Evolutionary conservation across 2,113 vertebrate genomes (phyloP), one percentile per base, ranked within the genome.

Genomic region (Acanthisitta chloris): DNA sequence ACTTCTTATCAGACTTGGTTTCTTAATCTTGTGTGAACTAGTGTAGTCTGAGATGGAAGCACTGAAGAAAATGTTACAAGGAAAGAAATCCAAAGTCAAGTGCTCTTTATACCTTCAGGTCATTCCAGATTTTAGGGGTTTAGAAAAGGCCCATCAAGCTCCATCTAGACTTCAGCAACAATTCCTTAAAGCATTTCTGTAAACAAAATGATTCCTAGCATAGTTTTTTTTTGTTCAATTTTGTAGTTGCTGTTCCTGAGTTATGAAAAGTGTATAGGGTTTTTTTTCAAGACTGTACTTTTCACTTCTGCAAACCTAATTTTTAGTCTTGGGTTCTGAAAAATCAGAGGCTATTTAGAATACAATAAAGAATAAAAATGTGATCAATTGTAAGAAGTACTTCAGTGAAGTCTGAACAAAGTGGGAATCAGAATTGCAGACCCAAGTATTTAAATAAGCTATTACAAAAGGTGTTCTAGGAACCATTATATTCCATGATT

Each of bases 391-490:
- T 96, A 96, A 95, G 88, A 97, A 95, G 90, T 97, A 97, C 96
- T 97, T 97, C 96, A 95, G 74, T 92, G 95, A 97, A 97, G 77
- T 94, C 94, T 97, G 97, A 98, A 97, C 96, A 97, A 98, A 97
- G 95, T 98, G 86, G 79, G 97, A 97, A 97, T 96, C 94, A 97
- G 97, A 98, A 98, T 97, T 97, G 96, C 96, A 97, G 97, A 76
- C 94, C 90, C 70, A 85, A 95, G 96, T 97, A 98, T 98, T 98
- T 98, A 98, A 98, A 98, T 97, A 97, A 98, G 97, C 96, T 96
- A 96, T 98, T 98, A 98, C 92, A 97, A 98, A 98, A 97, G 95
- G 74, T 98, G 81, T 85, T 92, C 95, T 97, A 95, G 97, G 92
- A 97, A 96, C 96, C 96, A 97, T 97, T 98, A 96, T 97, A 97